Conservation (phyloP, 2,888 invertebrate genomes). For the Entomobrya multifasciata region DNA sequence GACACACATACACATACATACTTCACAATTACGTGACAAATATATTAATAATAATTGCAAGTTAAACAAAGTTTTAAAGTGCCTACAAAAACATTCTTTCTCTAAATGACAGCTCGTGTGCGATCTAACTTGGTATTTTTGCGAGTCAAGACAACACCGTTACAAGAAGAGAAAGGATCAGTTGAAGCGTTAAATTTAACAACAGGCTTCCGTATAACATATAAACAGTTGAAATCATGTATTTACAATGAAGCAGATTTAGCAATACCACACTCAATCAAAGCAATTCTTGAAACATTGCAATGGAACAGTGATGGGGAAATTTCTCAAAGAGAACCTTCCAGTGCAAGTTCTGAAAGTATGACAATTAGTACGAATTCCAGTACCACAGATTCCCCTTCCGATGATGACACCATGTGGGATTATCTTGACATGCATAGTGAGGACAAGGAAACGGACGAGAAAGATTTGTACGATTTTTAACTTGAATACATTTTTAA, state of each 20-base stretch:
- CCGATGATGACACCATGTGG: conserved; percentile 77
- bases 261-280: conserved; percentile 64
- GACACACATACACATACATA: no score
- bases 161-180: conserved; percentile 70
- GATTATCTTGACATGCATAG: conserved; percentile 68
- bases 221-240: conserved; percentile 75
- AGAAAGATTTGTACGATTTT: conserved; percentile 77
- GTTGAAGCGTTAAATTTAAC: conserved; percentile 71
- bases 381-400: conserved; percentile 18
- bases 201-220: conserved; percentile 75
- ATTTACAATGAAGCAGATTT: conserved; percentile 72
- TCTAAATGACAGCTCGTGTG: conserved; percentile 71
- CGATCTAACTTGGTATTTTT: conserved; percentile 75
- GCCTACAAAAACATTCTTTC: not conserved
- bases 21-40: no score
- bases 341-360: not conserved
- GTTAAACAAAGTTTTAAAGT: no score
- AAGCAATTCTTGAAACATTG: conserved; percentile 61
- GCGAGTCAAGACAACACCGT: conserved; percentile 70
- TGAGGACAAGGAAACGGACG: conserved; percentile 68
- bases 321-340: conserved; percentile 26
- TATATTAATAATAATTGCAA: no score
- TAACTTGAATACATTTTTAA: conserved; percentile 36
- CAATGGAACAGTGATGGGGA: conserved; percentile 55
- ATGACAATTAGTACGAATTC: not conserved